Conservation (phyloP, 2,888 invertebrate genomes). For the Coelopa pilipes region DNA sequence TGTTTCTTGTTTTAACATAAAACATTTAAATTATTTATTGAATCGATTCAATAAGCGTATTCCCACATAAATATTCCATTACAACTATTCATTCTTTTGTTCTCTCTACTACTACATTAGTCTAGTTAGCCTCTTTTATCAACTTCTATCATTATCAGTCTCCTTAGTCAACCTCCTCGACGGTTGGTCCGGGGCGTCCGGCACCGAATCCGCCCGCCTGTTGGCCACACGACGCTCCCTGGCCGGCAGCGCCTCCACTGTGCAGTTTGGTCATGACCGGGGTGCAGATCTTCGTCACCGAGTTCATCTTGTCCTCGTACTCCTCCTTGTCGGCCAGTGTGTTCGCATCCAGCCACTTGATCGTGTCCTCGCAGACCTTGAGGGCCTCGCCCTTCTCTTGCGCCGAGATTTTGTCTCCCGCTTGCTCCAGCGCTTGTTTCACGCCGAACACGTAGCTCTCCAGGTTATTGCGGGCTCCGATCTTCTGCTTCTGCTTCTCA, state of each 20-base stretch:
- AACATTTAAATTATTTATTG: too few relatives aligned
- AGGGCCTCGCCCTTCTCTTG: slow-evolving; percentile 76
- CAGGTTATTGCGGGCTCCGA: slow-evolving; percentile 78
- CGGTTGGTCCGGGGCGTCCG: slow-evolving; percentile 57
- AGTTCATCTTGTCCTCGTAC: slow-evolving; percentile 70
- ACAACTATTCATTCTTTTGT: too few relatives aligned
- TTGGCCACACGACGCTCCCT: slow-evolving; percentile 66
- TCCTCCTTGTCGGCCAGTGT: slow-evolving; percentile 81
- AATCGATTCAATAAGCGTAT: too few relatives aligned
- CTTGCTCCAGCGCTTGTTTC: slow-evolving; percentile 76
- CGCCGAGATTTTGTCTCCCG: slow-evolving; percentile 72
- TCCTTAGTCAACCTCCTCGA: slow-evolving; percentile 55
- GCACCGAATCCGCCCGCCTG: slow-evolving; percentile 73
- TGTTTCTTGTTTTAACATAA: too few relatives aligned
- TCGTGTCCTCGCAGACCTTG: slow-evolving; percentile 74
- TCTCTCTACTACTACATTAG: too few relatives aligned
- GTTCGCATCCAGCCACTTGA: slow-evolving; percentile 82
- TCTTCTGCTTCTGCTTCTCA: slow-evolving; percentile 75
- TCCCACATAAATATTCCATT: too few relatives aligned
- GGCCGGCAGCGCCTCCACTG: slow-evolving; percentile 68
- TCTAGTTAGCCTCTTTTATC: too few relatives aligned
- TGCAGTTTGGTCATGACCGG: slow-evolving; percentile 69
- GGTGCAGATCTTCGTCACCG: slow-evolving; percentile 64
- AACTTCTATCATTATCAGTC: too few relatives aligned
- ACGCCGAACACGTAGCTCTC: slow-evolving; percentile 77